Conservation (phyloP, 2,888 invertebrate species). For the Limnephilus auricula region DNA sequence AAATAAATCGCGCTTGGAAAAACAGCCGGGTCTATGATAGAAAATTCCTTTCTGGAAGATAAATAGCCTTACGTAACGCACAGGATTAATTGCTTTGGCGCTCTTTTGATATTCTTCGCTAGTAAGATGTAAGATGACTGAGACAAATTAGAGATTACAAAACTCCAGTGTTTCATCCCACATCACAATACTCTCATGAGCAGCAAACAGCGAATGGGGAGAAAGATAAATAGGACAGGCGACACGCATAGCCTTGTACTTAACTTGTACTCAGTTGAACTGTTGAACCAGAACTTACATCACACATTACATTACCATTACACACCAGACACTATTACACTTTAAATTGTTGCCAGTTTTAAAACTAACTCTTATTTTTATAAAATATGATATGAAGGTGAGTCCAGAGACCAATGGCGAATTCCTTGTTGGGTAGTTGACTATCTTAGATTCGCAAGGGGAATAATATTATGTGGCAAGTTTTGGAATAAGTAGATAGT, state of each 20-base stretch:
- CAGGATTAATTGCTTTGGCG: conserved; percentile 33
- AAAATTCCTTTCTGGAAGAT: conserved; percentile 32
- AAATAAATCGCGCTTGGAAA: not conserved
- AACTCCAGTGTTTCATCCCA: not conserved
- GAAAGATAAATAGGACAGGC: conserved; percentile 5
- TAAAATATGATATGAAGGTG: too few species aligned
- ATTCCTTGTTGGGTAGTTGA: too few species aligned
- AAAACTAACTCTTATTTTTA: not conserved
- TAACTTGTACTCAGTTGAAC: too few species aligned
- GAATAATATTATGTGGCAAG: too few species aligned
- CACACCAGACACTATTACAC: not conserved
- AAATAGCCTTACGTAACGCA: conserved; percentile 7
- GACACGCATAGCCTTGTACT: not conserved
- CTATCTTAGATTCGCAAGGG: too few species aligned
- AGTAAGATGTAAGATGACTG: not conserved
- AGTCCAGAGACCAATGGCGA: too few species aligned
- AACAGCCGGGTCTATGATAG: not conserved
- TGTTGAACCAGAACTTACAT: not conserved
- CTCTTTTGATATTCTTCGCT: conserved; percentile 32
- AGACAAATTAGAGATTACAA: conserved; percentile 36
- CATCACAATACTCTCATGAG: not conserved
- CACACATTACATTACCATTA: not conserved
- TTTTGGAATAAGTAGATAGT: too few species aligned
- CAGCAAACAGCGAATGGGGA: not conserved
- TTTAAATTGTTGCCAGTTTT: not conserved